Conservation (phyloP, 1,140 invertebrate species). For the Halesus radiatus region DNA sequence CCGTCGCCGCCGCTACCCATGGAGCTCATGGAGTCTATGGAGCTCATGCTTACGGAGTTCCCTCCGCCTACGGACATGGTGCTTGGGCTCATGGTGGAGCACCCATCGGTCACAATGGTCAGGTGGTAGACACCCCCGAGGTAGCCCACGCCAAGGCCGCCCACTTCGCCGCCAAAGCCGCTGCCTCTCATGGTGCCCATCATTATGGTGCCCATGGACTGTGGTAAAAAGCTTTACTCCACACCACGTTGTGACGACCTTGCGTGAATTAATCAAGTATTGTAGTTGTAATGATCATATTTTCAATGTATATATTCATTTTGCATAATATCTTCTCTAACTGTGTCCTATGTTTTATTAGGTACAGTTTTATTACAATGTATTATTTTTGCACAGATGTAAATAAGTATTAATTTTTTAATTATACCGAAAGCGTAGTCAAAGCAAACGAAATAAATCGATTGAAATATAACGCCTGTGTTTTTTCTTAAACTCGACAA, state of each 20-base stretch:
- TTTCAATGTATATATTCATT: not conserved
- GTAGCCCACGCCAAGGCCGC: slow-evolving; percentile 57
- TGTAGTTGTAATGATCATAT: slow-evolving; percentile 31
- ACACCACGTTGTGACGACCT: not conserved
- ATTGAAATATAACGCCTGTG: not conserved
- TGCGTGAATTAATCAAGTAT: not conserved
- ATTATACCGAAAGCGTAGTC: slow-evolving; percentile 1
- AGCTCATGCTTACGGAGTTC: slow-evolving; percentile 50
- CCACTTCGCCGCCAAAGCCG: slow-evolving; percentile 61
- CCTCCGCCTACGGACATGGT: slow-evolving; percentile 37
- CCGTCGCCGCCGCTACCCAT: slow-evolving; percentile 62
- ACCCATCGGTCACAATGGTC: slow-evolving; percentile 53
- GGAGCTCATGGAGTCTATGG: slow-evolving; percentile 16
- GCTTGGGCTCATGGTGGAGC: slow-evolving; percentile 60
- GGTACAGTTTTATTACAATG: not conserved
- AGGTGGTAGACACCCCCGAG: slow-evolving; percentile 56
- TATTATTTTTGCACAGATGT: slow-evolving; percentile 4
- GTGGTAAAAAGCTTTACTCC: not conserved
- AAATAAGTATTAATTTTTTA: slow-evolving; percentile 1
- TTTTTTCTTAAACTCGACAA: slow-evolving; percentile 2
- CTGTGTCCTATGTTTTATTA: not conserved
- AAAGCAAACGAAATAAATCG: slow-evolving; percentile 35
- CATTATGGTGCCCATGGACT: slow-evolving; percentile 37
- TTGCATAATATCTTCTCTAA: not conserved
- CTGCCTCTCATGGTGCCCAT: slow-evolving; percentile 58